Evolutionary conservation across 1,140 invertebrate species (phyloP).

Genomic region (Rhagoletis zephyria): DNA sequence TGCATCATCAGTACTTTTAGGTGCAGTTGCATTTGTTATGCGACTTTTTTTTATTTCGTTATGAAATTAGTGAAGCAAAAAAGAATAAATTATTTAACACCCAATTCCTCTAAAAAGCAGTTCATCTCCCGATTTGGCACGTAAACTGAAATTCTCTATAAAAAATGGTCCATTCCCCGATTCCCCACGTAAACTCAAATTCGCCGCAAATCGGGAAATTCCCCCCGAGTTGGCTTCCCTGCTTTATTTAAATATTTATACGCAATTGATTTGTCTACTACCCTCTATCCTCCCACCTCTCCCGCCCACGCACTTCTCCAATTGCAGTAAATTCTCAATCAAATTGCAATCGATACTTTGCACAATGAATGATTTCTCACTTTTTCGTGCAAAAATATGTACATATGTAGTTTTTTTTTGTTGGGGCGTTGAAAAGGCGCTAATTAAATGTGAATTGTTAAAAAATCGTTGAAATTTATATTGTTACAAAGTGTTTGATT

Average conservation of each 20-base stretch:
- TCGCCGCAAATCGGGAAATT: too few species aligned
- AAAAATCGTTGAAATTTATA: neutral
- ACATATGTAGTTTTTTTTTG: neutral
- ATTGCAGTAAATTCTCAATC: conserved; percentile 24
- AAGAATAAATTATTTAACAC: too few species aligned
- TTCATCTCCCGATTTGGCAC: too few species aligned
- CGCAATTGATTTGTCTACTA: neutral
- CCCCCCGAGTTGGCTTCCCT: too few species aligned
- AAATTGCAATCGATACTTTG: conserved; percentile 30
- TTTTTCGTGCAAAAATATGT: neutral
- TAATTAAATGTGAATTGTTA: conserved; percentile 39
- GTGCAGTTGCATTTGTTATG: too few species aligned
- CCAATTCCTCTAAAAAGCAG: too few species aligned
- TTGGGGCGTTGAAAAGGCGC: conserved; percentile 20
- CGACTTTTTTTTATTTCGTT: too few species aligned
- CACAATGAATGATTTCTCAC: neutral
- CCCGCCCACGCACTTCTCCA: neutral
- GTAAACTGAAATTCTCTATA: too few species aligned
- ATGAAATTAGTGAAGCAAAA: too few species aligned
- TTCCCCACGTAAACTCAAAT: too few species aligned
- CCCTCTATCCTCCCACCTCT: neutral
- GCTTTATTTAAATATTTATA: neutral
- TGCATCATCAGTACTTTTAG: too few species aligned
- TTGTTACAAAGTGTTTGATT: conserved; percentile 3
- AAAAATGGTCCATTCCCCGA: too few species aligned